Conservation (phyloP, 1,140 invertebrate species). For the Adelges cooleyi region DNA sequence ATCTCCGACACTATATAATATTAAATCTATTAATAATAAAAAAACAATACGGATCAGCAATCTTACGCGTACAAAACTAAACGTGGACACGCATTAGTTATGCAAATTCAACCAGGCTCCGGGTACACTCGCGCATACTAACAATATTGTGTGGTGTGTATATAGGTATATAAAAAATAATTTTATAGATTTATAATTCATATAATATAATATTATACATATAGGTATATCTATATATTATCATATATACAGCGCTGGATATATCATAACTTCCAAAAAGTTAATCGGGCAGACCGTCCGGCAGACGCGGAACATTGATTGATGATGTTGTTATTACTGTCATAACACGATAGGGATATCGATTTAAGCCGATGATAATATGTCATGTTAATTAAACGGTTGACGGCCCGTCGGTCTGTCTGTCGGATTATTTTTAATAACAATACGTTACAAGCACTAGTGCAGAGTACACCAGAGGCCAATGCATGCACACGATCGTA, state of each 20-base stretch:
- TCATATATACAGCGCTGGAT: neutral
- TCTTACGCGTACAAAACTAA: no score
- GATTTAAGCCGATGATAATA: constrained; percentile 24
- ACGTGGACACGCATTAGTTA: constrained; percentile 4
- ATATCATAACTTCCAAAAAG: constrained; percentile 2
- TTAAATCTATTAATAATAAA: no score
- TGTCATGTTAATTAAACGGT: constrained; percentile 28
- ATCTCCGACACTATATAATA: no score
- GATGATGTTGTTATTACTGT: constrained; percentile 28
- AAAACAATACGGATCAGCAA: no score
- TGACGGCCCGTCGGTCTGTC: constrained; percentile 16
- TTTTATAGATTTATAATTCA: no score
- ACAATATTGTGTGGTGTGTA: neutral
- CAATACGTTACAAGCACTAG: constrained; percentile 12
- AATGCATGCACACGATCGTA: no score
- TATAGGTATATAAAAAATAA: neutral
- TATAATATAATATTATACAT: neutral
- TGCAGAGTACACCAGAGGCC: neutral
- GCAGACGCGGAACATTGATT: constrained; percentile 5
- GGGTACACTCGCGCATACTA: neutral
- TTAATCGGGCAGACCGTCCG: constrained; percentile 18
- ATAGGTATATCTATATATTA: neutral
- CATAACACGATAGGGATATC: constrained; percentile 27
- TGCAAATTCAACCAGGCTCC: constrained; percentile 15
- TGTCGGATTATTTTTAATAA: constrained; percentile 27